Base-by-base conservation (phyloP, 1,140 invertebrate genomes). In the Drosophila biarmipes region DNA sequence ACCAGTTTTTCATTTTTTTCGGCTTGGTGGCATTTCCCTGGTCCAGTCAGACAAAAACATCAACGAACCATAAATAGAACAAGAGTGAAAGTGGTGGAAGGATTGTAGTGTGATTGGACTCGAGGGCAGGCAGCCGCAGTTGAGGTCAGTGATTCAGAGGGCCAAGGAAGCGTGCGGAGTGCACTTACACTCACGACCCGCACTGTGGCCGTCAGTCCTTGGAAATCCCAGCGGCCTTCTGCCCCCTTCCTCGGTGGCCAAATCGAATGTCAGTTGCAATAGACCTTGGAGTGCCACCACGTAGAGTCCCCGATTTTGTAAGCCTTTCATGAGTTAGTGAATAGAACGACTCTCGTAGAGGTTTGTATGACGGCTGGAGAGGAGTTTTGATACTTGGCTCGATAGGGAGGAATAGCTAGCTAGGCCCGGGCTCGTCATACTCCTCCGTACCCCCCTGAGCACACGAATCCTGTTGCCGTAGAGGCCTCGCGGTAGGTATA, bases 401-500 rank as follows among this genome's bases (percentile, higher is more conserved):
- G 48, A 17, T 57, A 61, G 48, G 69, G 66, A 68, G 63, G 35
- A 51, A 31, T 55, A 68, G 64, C 38, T 67, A 67, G 66, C 17
- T 56, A 69, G 66, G 51, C 57, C 40, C 43, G 66, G 45, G 38
- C 49, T n/a, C 35, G 12, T 14, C 14, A 37, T 52, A 52, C 49
- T 52, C n/a, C n/a, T n/a, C n/a, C 12, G 19, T 42, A 43, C 5
- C 43, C 24, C 38, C 49, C 63, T 17, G 27, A 56, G 49, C 66
- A 69, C 63, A 69, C 66, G 49, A 69, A 38, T 12, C 19, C 14
- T 17, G 40, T 67, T 45, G 27, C 29, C 35, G 61, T 75, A 75
- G 69, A 73, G 52, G 61, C 61, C 62, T 74, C 48, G 73, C 46
- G 73, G 73, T 76, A 76, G 73, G 73, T 76, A 75, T 69, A 69